A percentile compares a stretch with the other conserved stretches of the same genome.
Evolutionary conservation across 2,888 invertebrate species (phyloP).

Genomic region (Pollenia griseotomentosa): DNA sequence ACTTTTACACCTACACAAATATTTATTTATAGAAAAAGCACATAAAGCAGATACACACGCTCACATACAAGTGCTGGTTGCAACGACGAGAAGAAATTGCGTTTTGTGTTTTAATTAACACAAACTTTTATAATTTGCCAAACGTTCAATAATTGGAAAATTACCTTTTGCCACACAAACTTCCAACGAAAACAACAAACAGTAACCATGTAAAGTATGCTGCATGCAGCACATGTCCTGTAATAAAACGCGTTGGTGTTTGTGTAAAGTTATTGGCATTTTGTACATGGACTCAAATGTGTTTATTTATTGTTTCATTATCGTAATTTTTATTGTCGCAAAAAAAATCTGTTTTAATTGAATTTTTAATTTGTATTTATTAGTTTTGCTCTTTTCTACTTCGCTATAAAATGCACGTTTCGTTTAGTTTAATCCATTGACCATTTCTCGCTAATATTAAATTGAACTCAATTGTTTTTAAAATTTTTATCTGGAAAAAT

Average conservation of each 20-base stretch:
- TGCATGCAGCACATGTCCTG: conserved; percentile 47
- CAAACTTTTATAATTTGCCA: conserved; percentile 60
- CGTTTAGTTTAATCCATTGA: conserved; percentile 5
- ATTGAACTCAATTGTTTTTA: background rate
- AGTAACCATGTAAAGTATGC: background rate
- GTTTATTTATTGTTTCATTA: conserved; percentile 32
- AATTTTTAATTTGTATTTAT: conserved; percentile 60
- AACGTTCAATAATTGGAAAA: conserved; percentile 70
- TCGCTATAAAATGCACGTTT: too few relatives aligned
- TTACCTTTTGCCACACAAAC: conserved; percentile 49
- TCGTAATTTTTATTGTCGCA: conserved; percentile 12
- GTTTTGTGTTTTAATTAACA: conserved; percentile 67
- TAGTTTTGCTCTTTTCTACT: background rate
- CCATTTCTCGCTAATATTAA: conserved; percentile 44
- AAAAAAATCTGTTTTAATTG: conserved; percentile 50
- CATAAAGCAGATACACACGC: background rate
- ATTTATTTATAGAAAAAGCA: background rate
- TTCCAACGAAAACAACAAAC: conserved; percentile 11
- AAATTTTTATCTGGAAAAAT: background rate
- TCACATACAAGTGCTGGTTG: conserved; percentile 6
- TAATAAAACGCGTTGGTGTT: background rate
- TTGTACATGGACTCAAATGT: background rate
- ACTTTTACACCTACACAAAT: conserved; percentile 3
- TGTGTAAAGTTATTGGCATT: background rate
- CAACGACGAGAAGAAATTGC: conserved; percentile 12